These are phyloP conservation scores for Apodemus agrarius DNA, from an alignment of 2,797 vertebrate genomes.

Conservation along the genomic window DNA sequence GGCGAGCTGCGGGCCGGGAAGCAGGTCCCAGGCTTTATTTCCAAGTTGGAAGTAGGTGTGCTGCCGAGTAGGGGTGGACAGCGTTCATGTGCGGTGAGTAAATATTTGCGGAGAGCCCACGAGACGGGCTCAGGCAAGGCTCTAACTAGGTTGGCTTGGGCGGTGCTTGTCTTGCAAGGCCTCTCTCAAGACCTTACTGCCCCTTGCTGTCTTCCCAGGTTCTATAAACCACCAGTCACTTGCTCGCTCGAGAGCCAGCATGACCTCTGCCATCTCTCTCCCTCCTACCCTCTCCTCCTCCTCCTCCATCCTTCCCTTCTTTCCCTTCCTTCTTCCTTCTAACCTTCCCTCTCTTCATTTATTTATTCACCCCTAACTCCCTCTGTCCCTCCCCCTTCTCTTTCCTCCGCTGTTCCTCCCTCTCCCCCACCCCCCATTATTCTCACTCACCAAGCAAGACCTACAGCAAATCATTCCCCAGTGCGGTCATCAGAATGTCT, in stretches of 20 bases:
- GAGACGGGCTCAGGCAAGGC: not conserved
- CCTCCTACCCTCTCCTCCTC: not conserved
- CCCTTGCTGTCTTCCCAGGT: not conserved
- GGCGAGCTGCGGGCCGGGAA: not conserved
- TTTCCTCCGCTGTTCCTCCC: too few species aligned
- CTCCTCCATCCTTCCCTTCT: not conserved
- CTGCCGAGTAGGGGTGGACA: not conserved
- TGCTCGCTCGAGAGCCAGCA: accelerated
- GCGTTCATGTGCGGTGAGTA: accelerated
- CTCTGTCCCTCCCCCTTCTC: not conserved
- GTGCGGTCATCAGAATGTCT: not conserved
- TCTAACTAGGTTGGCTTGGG: accelerated
- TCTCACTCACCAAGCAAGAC: not conserved
- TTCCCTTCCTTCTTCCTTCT: not conserved
- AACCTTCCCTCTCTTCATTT: not conserved
- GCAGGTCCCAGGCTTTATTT: not conserved
- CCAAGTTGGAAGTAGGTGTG: not conserved
- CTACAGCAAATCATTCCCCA: accelerated
- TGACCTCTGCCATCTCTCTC: not conserved
- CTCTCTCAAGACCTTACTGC: not conserved
- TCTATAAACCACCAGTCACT: not conserved
- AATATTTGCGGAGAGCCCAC: not conserved
- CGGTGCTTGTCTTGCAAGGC: accelerated
- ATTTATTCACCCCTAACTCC: not conserved
- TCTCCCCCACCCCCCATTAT: not conserved